Percentiles rank a stretch among this genome's conserved stretches.
Evolutionary conservation across 2,113 vertebrate genomes (phyloP).

Genomic region (Cyanistes caeruleus): DNA sequence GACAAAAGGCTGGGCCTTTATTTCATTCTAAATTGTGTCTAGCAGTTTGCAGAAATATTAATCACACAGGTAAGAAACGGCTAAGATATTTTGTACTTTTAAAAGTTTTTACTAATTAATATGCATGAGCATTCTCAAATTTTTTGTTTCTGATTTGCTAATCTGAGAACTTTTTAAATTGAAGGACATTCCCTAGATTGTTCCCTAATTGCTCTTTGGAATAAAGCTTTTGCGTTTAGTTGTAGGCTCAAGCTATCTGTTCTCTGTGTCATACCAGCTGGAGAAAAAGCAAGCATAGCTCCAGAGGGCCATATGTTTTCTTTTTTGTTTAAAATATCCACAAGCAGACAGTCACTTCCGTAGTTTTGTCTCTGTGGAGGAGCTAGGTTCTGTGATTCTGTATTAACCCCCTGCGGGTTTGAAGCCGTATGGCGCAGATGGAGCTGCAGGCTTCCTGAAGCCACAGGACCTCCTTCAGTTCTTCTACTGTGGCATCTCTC

Average conservation of each 20-base stretch:
- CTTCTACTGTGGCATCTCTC: neutral
- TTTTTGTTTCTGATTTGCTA: neutral
- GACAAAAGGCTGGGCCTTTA: neutral
- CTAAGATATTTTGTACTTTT: neutral
- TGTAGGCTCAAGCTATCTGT: neutral
- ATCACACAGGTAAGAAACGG: neutral
- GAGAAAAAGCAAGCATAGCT: slow-evolving; percentile 15
- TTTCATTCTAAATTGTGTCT: neutral
- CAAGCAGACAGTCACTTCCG: slow-evolving; percentile 39
- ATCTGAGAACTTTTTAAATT: neutral
- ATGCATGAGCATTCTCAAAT: neutral
- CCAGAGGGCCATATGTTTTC: slow-evolving; percentile 50
- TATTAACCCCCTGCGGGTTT: neutral
- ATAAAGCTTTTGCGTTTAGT: neutral
- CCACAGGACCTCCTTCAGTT: neutral
- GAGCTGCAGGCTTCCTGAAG: neutral
- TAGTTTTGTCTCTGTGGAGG: slow-evolving; percentile 29
- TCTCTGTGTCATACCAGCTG: neutral
- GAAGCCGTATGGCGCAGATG: neutral
- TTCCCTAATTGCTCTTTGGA: neutral
- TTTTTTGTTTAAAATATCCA: slow-evolving; percentile 53
- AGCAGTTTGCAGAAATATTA: neutral
- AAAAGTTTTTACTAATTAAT: neutral
- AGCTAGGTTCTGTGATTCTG: neutral
- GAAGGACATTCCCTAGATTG: neutral